Evolutionary conservation across 2,113 vertebrate species (phyloP), one percentile per base, ranked within the genome.

Genomic region (Salvator merianae): DNA sequence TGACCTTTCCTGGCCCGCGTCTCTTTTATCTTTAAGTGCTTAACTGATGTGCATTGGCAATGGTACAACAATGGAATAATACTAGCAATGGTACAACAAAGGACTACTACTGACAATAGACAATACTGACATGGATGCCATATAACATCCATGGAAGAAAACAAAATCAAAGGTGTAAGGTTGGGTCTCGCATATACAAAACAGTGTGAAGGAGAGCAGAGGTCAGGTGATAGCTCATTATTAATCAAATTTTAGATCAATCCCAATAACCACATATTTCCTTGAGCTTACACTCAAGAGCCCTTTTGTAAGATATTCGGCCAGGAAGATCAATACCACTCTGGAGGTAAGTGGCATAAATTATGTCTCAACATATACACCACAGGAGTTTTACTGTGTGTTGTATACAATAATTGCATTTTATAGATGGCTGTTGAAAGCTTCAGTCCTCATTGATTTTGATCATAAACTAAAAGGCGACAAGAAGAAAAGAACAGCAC

Each of bases 381-480:
- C 95, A 94, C 86, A 77, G 94, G 96, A 96, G 94, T 94, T 96
- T 95, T 94, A 95, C 95, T 93, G 92, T 94, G 89, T 95, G 95
- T 95, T 97, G 95, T 96, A 94, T 95, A 95, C 91, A 95, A 95
- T 96, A 96, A 97, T 97, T 97, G 95, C 95, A 95, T 97, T 97
- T 97, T 95, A 96, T 94, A 97, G 97, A 96, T 93, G 93, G 86
- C 93, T 92, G 93, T 96, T 92, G 93, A 96, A 97, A 95, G 94
- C 93, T 96, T 96, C 96, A 96, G 94, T 95, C 95, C 91, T 94
- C 95, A 98, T 97, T 97, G 97, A 97, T 98, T 98, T 96, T 91
- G 95, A 95, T 96, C 95, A 95, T 95, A 95, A 95, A 96, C 94
- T 96, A 95, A 96, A 95, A 94, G 90, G 92, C 12, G 3, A 92